Percentiles rank a stretch among this genome's conserved stretches.
phyloP scores from a whole-genome alignment of 2,797 vertebrate genomes.

The Cuculus canorus region DNA sequence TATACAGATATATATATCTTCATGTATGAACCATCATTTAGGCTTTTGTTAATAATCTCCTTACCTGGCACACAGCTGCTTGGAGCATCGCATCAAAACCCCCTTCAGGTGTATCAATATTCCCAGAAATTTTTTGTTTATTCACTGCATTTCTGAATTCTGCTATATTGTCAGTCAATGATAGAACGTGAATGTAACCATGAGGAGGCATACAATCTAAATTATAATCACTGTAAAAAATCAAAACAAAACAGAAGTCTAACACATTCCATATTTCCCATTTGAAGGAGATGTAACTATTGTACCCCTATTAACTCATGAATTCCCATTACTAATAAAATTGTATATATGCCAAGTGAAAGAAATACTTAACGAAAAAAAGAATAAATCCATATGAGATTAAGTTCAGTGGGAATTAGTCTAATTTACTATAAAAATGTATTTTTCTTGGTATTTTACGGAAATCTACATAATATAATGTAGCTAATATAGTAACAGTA shows the following conservation, averaged over 20 bases:
- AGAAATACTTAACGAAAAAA: neutral
- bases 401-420: neutral
- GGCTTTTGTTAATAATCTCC: neutral
- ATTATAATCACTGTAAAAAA: slow-evolving; percentile 86
- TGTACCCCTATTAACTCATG: neutral
- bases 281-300: neutral
- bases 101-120: slow-evolving; percentile 97
- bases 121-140: slow-evolving; percentile 94
- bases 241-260: neutral
- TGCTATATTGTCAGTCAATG: slow-evolving; percentile 91
- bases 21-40: neutral
- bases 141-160: slow-evolving; percentile 92
- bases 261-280: slow-evolving; percentile 6
- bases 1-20: neutral
- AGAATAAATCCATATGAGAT: neutral
- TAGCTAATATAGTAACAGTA: neutral
- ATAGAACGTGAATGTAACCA: slow-evolving; percentile 92
- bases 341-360: neutral
- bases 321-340: neutral
- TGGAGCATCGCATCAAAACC: slow-evolving; percentile 97
- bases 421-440: neutral
- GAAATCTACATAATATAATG: neutral
- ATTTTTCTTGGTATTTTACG: neutral
- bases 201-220: slow-evolving; percentile 93
- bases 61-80: slow-evolving; percentile 94